Evolutionary conservation across 1,140 invertebrate genomes (phyloP), one percentile per base, ranked within the genome.

Genomic region (Heliconius hewitsoni): DNA sequence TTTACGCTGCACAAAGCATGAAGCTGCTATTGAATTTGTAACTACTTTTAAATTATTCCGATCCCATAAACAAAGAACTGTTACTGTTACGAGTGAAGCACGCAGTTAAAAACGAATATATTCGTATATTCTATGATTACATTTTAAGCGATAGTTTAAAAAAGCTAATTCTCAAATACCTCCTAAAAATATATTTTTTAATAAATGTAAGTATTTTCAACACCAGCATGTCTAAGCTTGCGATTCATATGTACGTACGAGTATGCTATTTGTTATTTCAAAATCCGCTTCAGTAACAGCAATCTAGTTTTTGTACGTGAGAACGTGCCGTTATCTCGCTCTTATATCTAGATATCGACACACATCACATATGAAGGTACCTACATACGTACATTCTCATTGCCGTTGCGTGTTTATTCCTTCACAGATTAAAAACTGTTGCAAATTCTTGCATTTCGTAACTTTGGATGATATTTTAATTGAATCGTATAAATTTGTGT

Each of bases 251-350:
- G 1, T 60, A n/a, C 3, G 4, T 66, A 30, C 30, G 30, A 30
- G 30, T 30, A n/a, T 66, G 60, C 60, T 13, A 30, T 66, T 30
- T 30, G 13, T 30, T 11, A 66, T 66, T 66, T 66, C 60, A 66
- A 66, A 66, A 66, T 66, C 60, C 60, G 60, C 6, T 66, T 66
- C 23, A 66, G 23, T 66, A 66, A 66, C 13, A 66, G 60, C 60
- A 30, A 30, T 66, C 60, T 66, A 66, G 60, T 66, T 66, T 66
- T 66, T 66, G 60, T 66, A 66, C 60, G 60, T 66, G 60, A 66
- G 60, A 66, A 66, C 27, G 60, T 66, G 60, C 60, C 60, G 60
- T 66, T 72, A 72, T 72, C 39, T 72, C 71, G 27, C 34, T 72
- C 13, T 42, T 16, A 27, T 74, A 74, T 30, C 60, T 13, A 27